A percentile compares a stretch with the other conserved stretches of the same genome.
Evolutionary conservation across 2,113 vertebrate genomes (phyloP).

Genomic region (Engraulis encrasicolus): DNA sequence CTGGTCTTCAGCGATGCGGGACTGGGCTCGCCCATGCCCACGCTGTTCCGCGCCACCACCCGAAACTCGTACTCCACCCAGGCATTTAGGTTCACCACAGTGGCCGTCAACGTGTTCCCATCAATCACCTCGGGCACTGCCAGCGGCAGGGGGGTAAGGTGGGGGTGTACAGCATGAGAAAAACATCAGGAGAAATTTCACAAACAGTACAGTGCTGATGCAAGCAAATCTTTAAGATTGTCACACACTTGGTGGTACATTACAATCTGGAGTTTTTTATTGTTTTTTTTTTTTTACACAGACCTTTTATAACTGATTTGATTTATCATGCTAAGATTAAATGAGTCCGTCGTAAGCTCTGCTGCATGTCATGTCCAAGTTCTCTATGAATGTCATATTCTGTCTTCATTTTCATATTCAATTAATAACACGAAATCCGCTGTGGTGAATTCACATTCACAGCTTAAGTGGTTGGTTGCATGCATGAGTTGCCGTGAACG

Average conservation of each 20-base stretch:
- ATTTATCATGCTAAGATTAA: not conserved
- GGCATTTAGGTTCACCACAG: conserved; percentile 89
- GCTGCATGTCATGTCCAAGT: not conserved
- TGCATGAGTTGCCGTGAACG: conserved; percentile 28
- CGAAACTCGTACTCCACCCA: conserved; percentile 96
- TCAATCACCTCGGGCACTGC: conserved; percentile 86
- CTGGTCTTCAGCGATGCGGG: conserved; percentile 89
- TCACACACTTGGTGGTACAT: not conserved
- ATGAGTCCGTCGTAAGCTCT: not conserved
- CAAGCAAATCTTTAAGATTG: not conserved
- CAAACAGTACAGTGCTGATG: not conserved
- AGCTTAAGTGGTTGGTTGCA: not conserved
- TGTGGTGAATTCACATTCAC: conserved; percentile 26
- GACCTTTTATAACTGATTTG: not conserved
- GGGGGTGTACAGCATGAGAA: not conserved
- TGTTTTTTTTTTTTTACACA: not conserved
- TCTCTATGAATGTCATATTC: not conserved
- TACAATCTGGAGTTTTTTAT: not conserved
- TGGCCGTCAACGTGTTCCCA: conserved; percentile 83
- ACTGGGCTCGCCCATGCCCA: conserved; percentile 92
- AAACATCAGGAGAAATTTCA: not conserved
- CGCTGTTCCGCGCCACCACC: conserved; percentile 87
- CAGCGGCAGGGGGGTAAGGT: not conserved
- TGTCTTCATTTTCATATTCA: no score
- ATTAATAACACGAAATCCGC: conserved; percentile 13